Evolutionary conservation across 2,797 vertebrate species (phyloP).

Genomic region (Nyctalus aviator): DNA sequence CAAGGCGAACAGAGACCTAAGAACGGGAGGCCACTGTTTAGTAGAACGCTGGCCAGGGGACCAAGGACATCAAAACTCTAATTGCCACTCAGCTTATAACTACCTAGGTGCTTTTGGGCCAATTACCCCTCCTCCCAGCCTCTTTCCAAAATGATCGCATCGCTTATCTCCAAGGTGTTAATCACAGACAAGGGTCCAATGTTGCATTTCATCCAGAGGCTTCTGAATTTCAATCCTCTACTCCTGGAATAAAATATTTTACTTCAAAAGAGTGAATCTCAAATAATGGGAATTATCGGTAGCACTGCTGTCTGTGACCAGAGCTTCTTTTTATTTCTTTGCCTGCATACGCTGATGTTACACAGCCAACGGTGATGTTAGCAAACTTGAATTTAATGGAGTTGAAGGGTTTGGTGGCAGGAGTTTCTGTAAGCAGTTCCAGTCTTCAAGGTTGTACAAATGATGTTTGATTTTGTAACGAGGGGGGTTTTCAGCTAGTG

Average conservation of each 20-base stretch:
- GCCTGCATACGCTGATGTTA: background rate
- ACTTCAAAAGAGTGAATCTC: conserved; percentile 46
- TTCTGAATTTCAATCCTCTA: conserved; percentile 27
- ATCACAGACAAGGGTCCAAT: background rate
- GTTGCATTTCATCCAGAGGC: background rate
- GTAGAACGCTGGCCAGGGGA: background rate
- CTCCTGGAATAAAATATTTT: conserved; percentile 5
- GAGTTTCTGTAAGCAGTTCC: conserved; percentile 52
- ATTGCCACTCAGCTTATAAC: background rate
- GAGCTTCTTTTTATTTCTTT: conserved; percentile 39
- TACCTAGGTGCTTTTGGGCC: background rate
- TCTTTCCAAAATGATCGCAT: conserved; percentile 43
- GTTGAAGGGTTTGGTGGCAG: conserved; percentile 22
- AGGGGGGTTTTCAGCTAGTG: conserved; percentile 17
- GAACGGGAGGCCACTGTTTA: background rate
- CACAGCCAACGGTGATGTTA: background rate
- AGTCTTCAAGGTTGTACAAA: conserved; percentile 46
- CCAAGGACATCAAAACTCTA: background rate
- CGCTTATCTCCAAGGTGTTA: conserved; percentile 1
- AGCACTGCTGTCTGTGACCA: background rate
- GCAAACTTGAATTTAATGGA: conserved; percentile 51
- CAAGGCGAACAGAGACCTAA: background rate
- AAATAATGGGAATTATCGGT: background rate
- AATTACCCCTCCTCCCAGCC: background rate
- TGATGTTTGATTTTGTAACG: conserved; percentile 63